These are phyloP conservation scores for Elephantulus edwardii DNA, from an alignment of 2,113 vertebrate species.

Conservation along the genomic window DNA sequence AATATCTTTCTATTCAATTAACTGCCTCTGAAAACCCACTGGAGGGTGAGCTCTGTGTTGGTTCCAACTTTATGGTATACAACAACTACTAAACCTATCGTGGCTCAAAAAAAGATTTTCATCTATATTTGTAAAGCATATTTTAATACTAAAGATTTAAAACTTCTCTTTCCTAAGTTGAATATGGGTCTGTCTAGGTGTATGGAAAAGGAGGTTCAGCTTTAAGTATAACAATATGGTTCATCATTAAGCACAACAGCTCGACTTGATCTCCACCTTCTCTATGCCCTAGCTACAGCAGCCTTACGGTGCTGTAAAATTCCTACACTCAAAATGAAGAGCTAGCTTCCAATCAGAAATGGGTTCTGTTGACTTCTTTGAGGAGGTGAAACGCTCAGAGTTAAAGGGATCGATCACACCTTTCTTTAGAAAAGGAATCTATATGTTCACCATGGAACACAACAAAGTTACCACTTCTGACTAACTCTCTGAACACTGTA, in stretches of 20 bases:
- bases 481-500: neutral
- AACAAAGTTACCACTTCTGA: neutral
- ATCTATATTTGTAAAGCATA: neutral
- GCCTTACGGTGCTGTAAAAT: fast-evolving
- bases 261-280: fast-evolving
- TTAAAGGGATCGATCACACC: neutral
- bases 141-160: neutral
- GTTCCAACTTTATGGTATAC: too few relatives aligned
- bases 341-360: too few relatives aligned
- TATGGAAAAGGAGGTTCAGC: neutral
- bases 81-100: too few relatives aligned
- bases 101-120: neutral
- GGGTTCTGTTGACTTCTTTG: fast-evolving
- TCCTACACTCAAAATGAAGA: neutral
- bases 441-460: fast-evolving
- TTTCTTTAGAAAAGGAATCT: neutral
- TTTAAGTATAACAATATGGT: neutral
- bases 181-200: neutral
- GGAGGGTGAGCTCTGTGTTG: too few relatives aligned
- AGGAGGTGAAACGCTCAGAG: too few relatives aligned
- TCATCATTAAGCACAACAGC: neutral
- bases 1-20: too few relatives aligned
- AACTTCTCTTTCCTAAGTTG: neutral
- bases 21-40: too few relatives aligned
- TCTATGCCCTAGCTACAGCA: fast-evolving